These are phyloP conservation scores for Botrylloides violaceus DNA, from an alignment of 23 tunicate genomes.

Conservation along the genomic window DNA sequence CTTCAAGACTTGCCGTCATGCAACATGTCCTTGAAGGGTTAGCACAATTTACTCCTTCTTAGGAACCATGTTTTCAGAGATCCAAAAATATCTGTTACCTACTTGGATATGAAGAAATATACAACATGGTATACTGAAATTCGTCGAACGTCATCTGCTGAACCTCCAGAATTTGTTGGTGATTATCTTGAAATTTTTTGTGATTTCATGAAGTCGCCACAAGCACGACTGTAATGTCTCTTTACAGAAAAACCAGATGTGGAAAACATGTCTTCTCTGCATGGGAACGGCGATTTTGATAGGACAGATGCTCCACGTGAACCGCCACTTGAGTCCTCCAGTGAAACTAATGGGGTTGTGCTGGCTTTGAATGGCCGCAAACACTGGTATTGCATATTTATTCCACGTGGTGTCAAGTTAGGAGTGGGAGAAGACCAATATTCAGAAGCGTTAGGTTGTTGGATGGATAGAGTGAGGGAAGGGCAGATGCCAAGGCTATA, in stretches of 20 bases:
- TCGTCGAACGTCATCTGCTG: constrained; percentile 56
- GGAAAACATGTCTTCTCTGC: constrained; percentile 33
- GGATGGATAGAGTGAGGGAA: constrained; percentile 66
- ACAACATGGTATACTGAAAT: constrained; percentile 65
- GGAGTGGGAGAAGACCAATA: neutral
- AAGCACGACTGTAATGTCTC: too few species aligned
- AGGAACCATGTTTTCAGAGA: constrained; percentile 29
- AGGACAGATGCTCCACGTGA: constrained; percentile 1
- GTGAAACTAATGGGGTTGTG: constrained; percentile 39
- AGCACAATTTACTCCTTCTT: too few species aligned
- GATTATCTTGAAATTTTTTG: too few species aligned
- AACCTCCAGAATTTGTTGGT: constrained; percentile 30
- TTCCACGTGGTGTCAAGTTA: constrained; percentile 42
- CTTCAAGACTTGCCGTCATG: too few species aligned
- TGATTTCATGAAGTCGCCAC: too few species aligned
- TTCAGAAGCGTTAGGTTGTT: constrained; percentile 27
- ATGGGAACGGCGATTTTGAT: constrained; percentile 26
- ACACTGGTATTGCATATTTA: constrained; percentile 85
- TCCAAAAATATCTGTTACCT: constrained; percentile 30
- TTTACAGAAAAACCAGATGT: neutral
- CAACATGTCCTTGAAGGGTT: too few species aligned
- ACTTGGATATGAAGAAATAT: constrained; percentile 28
- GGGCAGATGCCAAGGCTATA: constrained; percentile 78
- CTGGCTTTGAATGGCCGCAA: constrained; percentile 65
- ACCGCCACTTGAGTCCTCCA: neutral